These are phyloP conservation scores for Strigamia maritima DNA, from an alignment of 2,888 invertebrate species.

Conservation along the genomic window DNA sequence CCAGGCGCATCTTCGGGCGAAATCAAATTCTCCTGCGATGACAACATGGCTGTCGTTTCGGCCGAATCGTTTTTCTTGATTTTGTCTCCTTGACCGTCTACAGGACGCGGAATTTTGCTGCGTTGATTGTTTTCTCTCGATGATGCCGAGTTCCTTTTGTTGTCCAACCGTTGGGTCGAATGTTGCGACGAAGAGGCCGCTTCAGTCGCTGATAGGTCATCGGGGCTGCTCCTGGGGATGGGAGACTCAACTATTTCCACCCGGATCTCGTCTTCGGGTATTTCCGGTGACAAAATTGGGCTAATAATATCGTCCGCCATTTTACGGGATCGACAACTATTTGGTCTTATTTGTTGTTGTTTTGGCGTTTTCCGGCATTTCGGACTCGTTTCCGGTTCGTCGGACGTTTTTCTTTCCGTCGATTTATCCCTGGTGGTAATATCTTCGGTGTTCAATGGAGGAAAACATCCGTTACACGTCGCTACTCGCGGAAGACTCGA, in stretches of 20 bases:
- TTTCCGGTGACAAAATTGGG: not conserved
- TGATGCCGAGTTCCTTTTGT: not conserved
- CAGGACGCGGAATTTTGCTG: not conserved
- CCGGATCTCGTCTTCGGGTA: not conserved
- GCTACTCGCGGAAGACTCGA: not conserved
- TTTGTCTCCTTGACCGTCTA: not conserved
- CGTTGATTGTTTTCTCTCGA: not conserved
- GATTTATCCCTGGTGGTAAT: too few relatives aligned
- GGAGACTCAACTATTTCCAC: not conserved
- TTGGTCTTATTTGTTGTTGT: too few relatives aligned
- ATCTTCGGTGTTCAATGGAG: not conserved
- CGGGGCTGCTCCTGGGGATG: not conserved
- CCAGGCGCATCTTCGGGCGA: not conserved
- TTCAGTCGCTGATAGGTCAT: not conserved
- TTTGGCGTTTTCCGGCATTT: not conserved
- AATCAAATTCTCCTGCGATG: not conserved
- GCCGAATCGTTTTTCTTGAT: not conserved
- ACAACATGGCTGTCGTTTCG: not conserved
- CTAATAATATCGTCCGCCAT: too few relatives aligned
- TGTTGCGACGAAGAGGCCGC: not conserved
- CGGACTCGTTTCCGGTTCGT: too few relatives aligned
- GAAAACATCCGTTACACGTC: not conserved
- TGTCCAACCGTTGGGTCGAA: not conserved
- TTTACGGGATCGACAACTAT: too few relatives aligned
- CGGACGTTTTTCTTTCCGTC: too few relatives aligned